Evolutionary conservation across 2,888 invertebrate species (phyloP), one percentile per base, ranked within the genome.

Genomic region (Amorpha juglandis): DNA sequence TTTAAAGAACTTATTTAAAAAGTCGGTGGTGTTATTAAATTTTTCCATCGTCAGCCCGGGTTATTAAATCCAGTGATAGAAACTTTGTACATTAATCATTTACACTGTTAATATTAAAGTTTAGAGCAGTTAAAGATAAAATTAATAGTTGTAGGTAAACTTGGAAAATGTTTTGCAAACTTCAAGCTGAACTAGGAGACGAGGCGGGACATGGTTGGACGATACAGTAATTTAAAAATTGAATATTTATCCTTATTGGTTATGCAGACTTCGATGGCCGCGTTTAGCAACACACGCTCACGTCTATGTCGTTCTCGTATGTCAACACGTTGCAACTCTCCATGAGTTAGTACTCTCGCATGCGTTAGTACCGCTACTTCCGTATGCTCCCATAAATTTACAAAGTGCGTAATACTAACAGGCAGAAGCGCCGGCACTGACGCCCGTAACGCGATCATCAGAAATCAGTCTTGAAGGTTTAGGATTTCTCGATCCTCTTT

Each of bases 1-100:
- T 38, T 19, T 42, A 12, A 42, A 42, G n/a, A 55, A 16, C 12
- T 19, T 58, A 9, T 19, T 35, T 35, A n/a, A 35, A 55, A 38
- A 53, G 19, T 9, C 1, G 19, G 19, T 19, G 50, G 9, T 19
- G 19, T 19, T 50, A 50, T 50, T 50, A 50, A 19, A 19, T 55
- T 35, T 38, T 55, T 55, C 12, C 19, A 19, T 19, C 50, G 42
- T 19, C 38, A 21, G 35, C 53, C 9, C 33, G 21, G n/a, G 58
- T 38, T 58, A 58, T 58, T 58, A 58, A 58, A 42, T 42, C 42
- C 38, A 19, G 55, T 35, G 27, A 8, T 55, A 38, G 38, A 12
- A 58, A 58, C 19, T 58, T 58, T 19, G 38, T 19, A 42, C 58
- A 58, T 58, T 58, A 58, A 58, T 58, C 58, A 58, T 42, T 58